Percentiles rank a stretch among this genome's conserved stretches.
phyloP scores from a whole-genome alignment of 2,888 invertebrate species.

The Stegophylla sp. region DNA sequence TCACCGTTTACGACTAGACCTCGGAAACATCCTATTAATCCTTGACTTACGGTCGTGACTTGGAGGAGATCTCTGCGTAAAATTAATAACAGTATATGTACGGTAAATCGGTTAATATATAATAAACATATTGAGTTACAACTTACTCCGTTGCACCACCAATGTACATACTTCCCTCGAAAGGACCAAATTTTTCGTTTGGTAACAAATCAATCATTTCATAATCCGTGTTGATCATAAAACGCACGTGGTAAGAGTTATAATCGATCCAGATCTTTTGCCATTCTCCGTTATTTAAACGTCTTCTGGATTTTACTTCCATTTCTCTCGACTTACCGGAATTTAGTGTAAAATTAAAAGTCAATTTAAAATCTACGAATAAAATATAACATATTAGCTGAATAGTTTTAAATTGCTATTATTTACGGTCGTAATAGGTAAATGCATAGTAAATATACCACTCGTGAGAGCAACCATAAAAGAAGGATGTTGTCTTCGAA shows the following conservation, averaged over 20 bases:
- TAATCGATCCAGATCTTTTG: constrained; percentile 96
- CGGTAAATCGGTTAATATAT: neutral
- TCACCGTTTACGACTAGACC: constrained; percentile 91
- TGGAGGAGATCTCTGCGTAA: constrained; percentile 75
- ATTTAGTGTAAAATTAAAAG: constrained; percentile 87
- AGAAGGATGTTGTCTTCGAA: constrained; percentile 85
- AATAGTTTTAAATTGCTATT: neutral
- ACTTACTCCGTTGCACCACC: constrained; percentile 90
- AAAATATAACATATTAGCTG: constrained; percentile 33
- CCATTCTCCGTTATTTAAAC: constrained; percentile 92
- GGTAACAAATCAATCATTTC: constrained; percentile 84
- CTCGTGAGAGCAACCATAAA: constrained; percentile 90
- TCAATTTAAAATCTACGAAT: constrained; percentile 78
- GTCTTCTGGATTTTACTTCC: constrained; percentile 81
- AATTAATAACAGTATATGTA: constrained; percentile 1
- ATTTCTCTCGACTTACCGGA: constrained; percentile 82
- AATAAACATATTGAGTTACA: constrained; percentile 59
- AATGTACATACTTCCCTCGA: constrained; percentile 92
- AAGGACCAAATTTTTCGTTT: constrained; percentile 89
- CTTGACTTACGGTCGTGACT: constrained; percentile 83
- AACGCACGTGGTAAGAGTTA: constrained; percentile 89
- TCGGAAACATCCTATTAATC: constrained; percentile 91
- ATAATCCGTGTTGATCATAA: constrained; percentile 89
- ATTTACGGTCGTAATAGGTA: neutral
- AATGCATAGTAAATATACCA: constrained; percentile 67